Percentiles rank a stretch among this genome's conserved stretches.
Evolutionary conservation across 2,113 vertebrate genomes (phyloP).

Genomic region (Rhadina sibilatrix): DNA sequence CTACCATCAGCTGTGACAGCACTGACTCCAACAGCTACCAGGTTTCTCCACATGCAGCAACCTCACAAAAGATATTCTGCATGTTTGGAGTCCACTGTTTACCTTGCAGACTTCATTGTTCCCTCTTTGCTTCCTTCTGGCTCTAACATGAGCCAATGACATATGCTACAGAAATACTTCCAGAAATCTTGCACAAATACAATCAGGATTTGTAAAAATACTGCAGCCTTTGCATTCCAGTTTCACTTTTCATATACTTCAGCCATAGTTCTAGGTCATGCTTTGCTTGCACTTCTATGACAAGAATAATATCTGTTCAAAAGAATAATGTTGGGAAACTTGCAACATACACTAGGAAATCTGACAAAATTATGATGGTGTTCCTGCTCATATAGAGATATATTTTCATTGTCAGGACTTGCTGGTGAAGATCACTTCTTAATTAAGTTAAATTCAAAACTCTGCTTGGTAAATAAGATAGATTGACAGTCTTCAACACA

Average conservation of each 20-base stretch:
- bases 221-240: not conserved
- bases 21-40: not conserved
- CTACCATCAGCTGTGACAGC: not conserved
- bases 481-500: not conserved
- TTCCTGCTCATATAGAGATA: not conserved
- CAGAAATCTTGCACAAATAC: not conserved
- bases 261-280: not conserved
- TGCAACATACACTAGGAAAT: accelerated
- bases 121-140: not conserved
- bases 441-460: not conserved
- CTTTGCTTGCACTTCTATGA: not conserved
- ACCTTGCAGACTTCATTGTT: not conserved
- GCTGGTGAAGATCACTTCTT: not conserved
- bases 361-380: not conserved
- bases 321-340: not conserved
- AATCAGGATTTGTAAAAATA: not conserved
- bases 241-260: not conserved
- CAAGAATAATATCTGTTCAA: not conserved
- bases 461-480: not conserved
- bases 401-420: not conserved
- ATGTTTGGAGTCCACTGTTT: accelerated
- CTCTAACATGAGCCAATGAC: not conserved
- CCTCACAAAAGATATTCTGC: not conserved
- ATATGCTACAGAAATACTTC: not conserved
- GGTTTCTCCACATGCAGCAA: not conserved